Conservation (phyloP, 2,888 invertebrate genomes). For the Athalia circularis region DNA sequence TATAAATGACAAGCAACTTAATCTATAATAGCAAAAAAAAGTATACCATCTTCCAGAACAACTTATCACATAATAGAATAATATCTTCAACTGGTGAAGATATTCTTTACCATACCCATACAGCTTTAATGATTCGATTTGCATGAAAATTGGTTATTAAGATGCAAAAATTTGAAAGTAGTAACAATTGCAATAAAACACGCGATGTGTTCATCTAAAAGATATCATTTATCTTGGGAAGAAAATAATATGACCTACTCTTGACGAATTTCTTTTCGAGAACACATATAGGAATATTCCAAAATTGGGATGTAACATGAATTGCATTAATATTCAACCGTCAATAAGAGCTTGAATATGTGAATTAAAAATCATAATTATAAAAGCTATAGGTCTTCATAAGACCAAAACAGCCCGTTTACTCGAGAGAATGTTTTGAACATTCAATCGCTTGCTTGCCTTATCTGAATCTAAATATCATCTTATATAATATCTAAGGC, state of each 20-base stretch:
- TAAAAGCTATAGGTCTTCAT: slow-evolving; percentile 31
- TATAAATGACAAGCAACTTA: not conserved
- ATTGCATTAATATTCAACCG: slow-evolving; percentile 21
- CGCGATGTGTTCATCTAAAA: not conserved
- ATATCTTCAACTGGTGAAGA: slow-evolving; percentile 4
- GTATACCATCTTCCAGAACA: slow-evolving; percentile 21
- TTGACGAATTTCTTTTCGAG: slow-evolving; percentile 11
- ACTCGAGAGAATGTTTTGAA: slow-evolving; percentile 17
- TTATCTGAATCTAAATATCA: not conserved
- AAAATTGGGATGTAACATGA: slow-evolving; percentile 31
- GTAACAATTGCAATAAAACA: slow-evolving; percentile 1
- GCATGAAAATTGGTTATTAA: not conserved
- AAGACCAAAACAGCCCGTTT: slow-evolving; percentile 32
- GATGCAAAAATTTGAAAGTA: not conserved
- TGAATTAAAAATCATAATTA: slow-evolving; percentile 27
- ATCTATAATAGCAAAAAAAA: not conserved
- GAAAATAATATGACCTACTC: slow-evolving; percentile 5
- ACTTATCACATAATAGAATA: slow-evolving; percentile 12
- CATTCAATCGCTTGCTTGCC: not conserved
- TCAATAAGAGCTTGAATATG: slow-evolving; percentile 12
- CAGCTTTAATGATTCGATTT: not conserved
- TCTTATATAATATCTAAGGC: too few relatives aligned
- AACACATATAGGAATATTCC: slow-evolving; percentile 29
- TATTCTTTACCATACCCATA: not conserved
- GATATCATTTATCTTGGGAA: slow-evolving; percentile 1